Evolutionary conservation across 2,888 invertebrate genomes (phyloP).

Genomic region (Auanema freiburgensis): DNA sequence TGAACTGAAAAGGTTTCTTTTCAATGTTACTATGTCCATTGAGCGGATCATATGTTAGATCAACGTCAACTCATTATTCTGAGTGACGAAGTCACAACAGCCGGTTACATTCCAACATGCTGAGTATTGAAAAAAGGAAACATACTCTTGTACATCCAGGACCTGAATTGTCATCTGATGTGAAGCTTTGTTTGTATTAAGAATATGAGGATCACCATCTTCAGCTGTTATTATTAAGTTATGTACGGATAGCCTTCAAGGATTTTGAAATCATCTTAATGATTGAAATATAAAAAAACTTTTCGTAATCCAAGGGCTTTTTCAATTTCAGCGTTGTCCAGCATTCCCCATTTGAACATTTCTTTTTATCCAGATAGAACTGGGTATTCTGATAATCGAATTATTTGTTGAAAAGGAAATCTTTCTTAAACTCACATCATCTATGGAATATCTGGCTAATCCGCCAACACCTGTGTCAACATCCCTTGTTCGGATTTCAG

Average conservation of each 20-base stretch:
- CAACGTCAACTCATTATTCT: background rate
- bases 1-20: conserved; percentile 28
- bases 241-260: conserved; percentile 22
- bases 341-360: conserved; percentile 33
- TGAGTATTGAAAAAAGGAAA: background rate
- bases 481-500: conserved; percentile 37
- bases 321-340: conserved; percentile 31
- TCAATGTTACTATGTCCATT: background rate
- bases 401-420: conserved; percentile 1
- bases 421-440: conserved; percentile 9
- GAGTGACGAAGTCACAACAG: background rate
- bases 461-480: conserved; percentile 54
- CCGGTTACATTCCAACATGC: background rate
- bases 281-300: background rate
- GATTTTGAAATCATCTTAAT: too few relatives aligned
- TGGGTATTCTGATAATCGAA: background rate
- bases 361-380: conserved; percentile 26
- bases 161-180: conserved; percentile 36
- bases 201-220: conserved; percentile 40
- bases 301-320: conserved; percentile 34
- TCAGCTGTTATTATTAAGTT: conserved; percentile 34
- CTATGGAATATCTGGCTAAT: conserved; percentile 41
- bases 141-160: conserved; percentile 38
- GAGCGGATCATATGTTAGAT: background rate
- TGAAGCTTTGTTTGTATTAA: conserved; percentile 26